These are phyloP conservation scores for Sparus aurata DNA, from an alignment of 2,797 vertebrate genomes.

Conservation along the genomic window DNA sequence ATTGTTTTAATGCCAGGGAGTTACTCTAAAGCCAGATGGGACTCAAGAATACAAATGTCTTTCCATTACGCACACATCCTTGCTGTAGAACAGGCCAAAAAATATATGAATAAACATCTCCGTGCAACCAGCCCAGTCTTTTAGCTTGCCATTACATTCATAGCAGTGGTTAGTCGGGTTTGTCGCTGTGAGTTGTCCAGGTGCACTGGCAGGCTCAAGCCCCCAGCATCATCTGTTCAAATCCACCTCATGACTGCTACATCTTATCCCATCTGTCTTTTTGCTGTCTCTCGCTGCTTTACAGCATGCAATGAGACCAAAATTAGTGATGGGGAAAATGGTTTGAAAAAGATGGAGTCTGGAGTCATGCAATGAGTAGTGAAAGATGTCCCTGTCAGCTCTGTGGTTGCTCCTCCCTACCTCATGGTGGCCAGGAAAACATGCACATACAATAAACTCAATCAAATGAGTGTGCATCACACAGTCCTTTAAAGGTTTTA, in stretches of 20 bases:
- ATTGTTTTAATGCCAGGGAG: conserved; percentile 53
- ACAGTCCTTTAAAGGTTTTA: background rate
- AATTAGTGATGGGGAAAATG: conserved; percentile 6
- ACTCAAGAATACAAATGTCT: conserved; percentile 35
- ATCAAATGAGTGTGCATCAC: background rate
- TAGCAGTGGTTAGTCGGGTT: background rate
- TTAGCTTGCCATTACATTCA: conserved; percentile 10
- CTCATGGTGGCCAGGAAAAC: background rate
- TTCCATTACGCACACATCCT: conserved; percentile 13
- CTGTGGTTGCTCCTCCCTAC: background rate
- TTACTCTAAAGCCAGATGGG: conserved; percentile 29
- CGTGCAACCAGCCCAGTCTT: background rate
- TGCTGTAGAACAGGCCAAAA: background rate
- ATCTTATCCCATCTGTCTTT: conserved; percentile 52
- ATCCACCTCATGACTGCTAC: conserved; percentile 43
- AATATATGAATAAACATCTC: background rate
- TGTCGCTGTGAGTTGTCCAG: conserved; percentile 17
- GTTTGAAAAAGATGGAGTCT: conserved; percentile 20
- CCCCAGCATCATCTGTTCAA: conserved; percentile 53
- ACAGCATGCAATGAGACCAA: conserved; percentile 27
- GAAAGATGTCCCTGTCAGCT: background rate
- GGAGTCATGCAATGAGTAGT: background rate
- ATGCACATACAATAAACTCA: background rate
- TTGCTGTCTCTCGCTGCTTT: conserved; percentile 6
- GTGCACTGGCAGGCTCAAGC: conserved; percentile 29